Conservation (phyloP, 2,797 vertebrate genomes). For the Chelidonichthys spinosus region DNA sequence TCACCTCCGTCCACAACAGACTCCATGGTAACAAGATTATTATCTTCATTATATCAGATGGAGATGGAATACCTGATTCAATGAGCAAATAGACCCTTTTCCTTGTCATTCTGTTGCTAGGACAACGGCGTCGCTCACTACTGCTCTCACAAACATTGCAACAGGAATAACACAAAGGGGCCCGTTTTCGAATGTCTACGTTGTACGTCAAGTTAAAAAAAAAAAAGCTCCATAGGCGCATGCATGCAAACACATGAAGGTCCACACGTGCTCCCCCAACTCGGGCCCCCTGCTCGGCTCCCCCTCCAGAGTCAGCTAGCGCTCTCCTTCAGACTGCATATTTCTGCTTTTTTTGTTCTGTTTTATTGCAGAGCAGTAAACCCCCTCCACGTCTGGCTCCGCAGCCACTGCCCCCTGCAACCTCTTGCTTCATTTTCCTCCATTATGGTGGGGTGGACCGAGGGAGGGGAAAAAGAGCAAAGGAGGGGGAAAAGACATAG, state of each 20-base stretch:
- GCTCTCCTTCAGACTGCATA: slow-evolving; percentile 74
- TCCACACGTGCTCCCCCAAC: slow-evolving; percentile 39
- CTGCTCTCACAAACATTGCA: not conserved
- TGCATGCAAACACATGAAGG: slow-evolving; percentile 21
- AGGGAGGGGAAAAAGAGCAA: slow-evolving; percentile 31
- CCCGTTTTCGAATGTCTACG: too few species aligned
- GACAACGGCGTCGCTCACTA: not conserved
- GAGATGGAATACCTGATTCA: slow-evolving; percentile 43
- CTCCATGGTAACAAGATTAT: slow-evolving; percentile 44
- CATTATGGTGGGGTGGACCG: slow-evolving; percentile 47
- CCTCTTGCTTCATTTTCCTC: slow-evolving; percentile 71
- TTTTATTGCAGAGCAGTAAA: slow-evolving; percentile 83
- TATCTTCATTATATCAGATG: slow-evolving; percentile 53
- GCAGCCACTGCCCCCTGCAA: slow-evolving; percentile 67
- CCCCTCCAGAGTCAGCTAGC: slow-evolving; percentile 64
- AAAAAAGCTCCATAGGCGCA: not conserved
- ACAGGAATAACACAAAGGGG: not conserved
- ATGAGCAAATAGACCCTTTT: slow-evolving; percentile 3
- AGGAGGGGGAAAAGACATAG: slow-evolving; percentile 37
- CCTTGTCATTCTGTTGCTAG: not conserved
- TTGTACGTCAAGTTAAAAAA: not conserved
- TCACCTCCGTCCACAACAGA: slow-evolving; percentile 25
- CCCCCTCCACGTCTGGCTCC: slow-evolving; percentile 73
- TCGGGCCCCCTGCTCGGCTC: slow-evolving; percentile 65
- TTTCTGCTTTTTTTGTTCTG: slow-evolving; percentile 76